Base-by-base conservation (phyloP, 2,113 vertebrate species). In the Epinephelus cyanopodus region DNA sequence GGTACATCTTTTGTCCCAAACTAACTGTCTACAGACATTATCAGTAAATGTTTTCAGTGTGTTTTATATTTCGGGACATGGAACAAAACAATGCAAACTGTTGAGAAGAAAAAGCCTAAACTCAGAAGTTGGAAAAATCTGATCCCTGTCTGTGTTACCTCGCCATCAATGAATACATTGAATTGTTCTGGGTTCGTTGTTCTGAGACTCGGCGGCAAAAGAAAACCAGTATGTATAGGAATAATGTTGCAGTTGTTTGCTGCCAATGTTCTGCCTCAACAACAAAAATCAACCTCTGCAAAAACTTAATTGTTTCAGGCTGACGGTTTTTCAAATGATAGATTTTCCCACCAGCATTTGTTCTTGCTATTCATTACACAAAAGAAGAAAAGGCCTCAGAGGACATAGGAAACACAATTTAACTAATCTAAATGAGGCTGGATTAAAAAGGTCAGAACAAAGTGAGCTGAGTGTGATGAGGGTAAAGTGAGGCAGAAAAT, bases 381-480 rank as follows among this genome's bases (percentile, higher is more conserved):
- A 61, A 53, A 18, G 17, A 47, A 57, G n/a, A 63, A 79, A 78
- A 63, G 21, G 54, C 42, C 52, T 83, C 39, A 17, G 54, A 82
- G 63, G 37, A 81, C 47, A 57, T 1, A n/a, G 47, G 57, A 88
- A 86, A 86, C n/a, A 56, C 67, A 88, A 84, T 89, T 74, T 66
- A 81, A 80, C 75, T 76, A 62, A 90, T 84, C 71, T 77, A 73
- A 89, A 92, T 61, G 47, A 83, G 68, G 74, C 69, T 82, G 68
- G 67, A 90, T 79, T 80, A 68, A 83, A 89, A 92, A 84, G 84
- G 81, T 87, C 79, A 77, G 53, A 66, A 66, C 25, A 83, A 74
- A 85, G 72, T 62, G 64, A 85, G 68, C 42, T 50, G 60, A 61
- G 54, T 72, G 66, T 7, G 2, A 53, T 72, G 60, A 71, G 37